Conservation (phyloP, 1,140 invertebrate genomes). For the Charaxes varanes region DNA sequence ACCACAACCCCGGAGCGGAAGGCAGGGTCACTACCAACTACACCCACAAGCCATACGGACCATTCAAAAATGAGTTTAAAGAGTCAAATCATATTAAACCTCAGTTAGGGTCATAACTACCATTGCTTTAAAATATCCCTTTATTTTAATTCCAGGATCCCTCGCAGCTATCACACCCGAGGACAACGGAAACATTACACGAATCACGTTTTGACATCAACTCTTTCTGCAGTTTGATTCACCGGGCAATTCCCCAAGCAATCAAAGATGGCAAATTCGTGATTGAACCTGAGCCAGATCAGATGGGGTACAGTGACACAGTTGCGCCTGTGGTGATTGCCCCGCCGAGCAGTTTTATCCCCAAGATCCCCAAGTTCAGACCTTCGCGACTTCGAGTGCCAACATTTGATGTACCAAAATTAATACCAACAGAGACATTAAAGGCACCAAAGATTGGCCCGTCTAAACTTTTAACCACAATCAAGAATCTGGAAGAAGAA, state of each 20-base stretch:
- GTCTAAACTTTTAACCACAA: conserved; percentile 24
- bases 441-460: conserved; percentile 36
- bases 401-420: conserved; percentile 37
- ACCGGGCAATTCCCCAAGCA: conserved; percentile 50
- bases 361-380: conserved; percentile 32
- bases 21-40: no score
- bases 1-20: no score
- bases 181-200: conserved; percentile 23
- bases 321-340: conserved; percentile 32
- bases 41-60: no score
- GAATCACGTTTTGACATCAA: conserved; percentile 34
- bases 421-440: conserved; percentile 22
- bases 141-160: conserved; percentile 18
- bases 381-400: conserved; percentile 37
- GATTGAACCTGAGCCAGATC: conserved; percentile 34
- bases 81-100: no score
- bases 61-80: no score
- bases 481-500: conserved; percentile 41
- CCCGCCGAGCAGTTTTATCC: conserved; percentile 45
- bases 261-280: conserved; percentile 51
- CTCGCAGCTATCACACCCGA: conserved; percentile 12
- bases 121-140: no score
- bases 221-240: conserved; percentile 52
- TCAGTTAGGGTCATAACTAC: no score
- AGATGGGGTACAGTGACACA: conserved; percentile 35